Evolutionary conservation across 2,113 vertebrate genomes (phyloP).

Genomic region (Macrotis lagotis): DNA sequence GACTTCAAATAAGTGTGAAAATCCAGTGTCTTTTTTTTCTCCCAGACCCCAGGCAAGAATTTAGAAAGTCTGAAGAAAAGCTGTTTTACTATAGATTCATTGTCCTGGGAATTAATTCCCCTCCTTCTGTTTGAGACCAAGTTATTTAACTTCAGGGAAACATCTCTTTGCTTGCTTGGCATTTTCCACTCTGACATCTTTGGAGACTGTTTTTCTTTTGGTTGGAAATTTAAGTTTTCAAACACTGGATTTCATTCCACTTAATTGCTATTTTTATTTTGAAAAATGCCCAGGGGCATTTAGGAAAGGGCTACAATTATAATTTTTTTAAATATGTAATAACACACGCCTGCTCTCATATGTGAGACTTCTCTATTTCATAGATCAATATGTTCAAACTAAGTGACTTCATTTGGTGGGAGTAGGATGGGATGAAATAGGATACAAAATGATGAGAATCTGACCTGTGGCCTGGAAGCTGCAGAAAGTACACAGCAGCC

Average conservation of each 20-base stretch:
- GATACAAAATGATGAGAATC: conserved; percentile 48
- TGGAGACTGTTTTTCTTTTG: background rate
- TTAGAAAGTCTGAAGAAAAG: background rate
- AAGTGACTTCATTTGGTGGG: background rate
- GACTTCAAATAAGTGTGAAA: background rate
- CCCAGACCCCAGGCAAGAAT: background rate
- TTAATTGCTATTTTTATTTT: background rate
- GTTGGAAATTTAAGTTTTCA: conserved; percentile 10
- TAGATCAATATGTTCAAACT: background rate
- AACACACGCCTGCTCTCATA: background rate
- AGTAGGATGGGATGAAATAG: background rate
- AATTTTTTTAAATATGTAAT: conserved; percentile 7
- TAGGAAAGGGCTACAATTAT: background rate
- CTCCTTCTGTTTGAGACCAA: background rate
- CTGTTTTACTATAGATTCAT: background rate
- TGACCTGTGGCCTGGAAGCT: conserved; percentile 23
- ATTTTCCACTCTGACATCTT: background rate
- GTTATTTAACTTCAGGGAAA: background rate
- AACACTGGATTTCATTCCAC: conserved; percentile 8
- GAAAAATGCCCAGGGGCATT: conserved; percentile 4
- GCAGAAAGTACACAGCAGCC: background rate
- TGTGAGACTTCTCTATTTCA: background rate
- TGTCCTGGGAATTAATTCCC: background rate
- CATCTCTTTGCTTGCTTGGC: background rate
- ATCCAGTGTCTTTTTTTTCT: background rate